phyloP scores from a whole-genome alignment of 2,113 vertebrate genomes.

The Cyprinodon tularosa region DNA sequence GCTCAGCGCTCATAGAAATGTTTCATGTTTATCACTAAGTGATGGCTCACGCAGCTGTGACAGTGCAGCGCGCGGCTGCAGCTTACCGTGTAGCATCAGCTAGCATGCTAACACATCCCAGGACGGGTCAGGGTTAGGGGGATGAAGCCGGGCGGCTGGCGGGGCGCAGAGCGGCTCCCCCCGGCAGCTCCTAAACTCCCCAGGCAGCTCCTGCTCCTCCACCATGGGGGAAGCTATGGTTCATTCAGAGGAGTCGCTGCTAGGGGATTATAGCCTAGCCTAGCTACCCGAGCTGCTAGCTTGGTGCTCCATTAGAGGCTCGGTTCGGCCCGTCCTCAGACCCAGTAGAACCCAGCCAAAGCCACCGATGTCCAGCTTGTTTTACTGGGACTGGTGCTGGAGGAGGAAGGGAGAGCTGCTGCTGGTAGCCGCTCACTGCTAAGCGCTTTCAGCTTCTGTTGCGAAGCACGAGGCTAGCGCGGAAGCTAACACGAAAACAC shows the following conservation, averaged over 20 bases:
- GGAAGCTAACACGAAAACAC: conserved; percentile 61
- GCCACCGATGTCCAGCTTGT: neutral
- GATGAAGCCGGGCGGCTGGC: conserved; percentile 38
- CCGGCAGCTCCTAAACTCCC: too few relatives aligned
- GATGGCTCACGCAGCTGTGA: neutral
- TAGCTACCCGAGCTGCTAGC: neutral
- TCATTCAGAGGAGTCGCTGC: neutral
- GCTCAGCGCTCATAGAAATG: too few relatives aligned
- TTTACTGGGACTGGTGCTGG: neutral
- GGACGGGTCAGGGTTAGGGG: neutral
- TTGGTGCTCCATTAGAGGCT: neutral
- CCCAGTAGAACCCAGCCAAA: neutral
- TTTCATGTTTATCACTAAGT: neutral
- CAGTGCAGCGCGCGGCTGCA: neutral
- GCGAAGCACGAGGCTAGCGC: conserved; percentile 66
- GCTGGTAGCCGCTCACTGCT: conserved; percentile 21
- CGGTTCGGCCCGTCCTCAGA: neutral
- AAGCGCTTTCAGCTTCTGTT: conserved; percentile 45
- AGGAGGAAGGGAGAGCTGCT: neutral
- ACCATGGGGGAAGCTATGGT: neutral
- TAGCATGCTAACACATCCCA: conserved; percentile 45
- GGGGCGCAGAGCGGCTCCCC: conserved; percentile 21
- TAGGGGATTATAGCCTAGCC: neutral
- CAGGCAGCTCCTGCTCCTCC: too few relatives aligned
- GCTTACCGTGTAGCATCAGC: conserved; percentile 40